These are phyloP conservation scores for Charanyca ferruginea DNA, from an alignment of 2,888 invertebrate species.

Conservation along the genomic window DNA sequence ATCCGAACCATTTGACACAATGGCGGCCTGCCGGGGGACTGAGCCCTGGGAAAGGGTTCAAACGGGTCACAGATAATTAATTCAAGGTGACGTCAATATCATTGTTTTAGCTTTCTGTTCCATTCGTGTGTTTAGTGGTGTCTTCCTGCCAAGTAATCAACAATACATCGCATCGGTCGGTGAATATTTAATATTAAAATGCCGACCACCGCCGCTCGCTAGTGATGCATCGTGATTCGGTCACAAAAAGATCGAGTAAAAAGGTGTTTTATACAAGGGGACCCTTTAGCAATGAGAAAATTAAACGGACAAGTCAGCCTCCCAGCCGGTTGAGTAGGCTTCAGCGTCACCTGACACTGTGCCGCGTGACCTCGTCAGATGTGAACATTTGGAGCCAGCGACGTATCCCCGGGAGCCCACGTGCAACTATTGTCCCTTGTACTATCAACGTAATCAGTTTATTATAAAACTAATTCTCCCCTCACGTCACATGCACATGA, in stretches of 20 bases:
- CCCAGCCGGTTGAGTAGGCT: slow-evolving; percentile 25
- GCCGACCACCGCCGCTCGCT: slow-evolving; percentile 35
- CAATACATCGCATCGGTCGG: slow-evolving; percentile 7
- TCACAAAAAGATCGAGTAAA: slow-evolving; percentile 24
- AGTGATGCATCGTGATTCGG: slow-evolving; percentile 25
- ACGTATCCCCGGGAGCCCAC: slow-evolving; percentile 1
- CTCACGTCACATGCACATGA: slow-evolving; percentile 47
- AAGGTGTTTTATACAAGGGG: slow-evolving; percentile 15
- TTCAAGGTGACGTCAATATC: slow-evolving; percentile 50
- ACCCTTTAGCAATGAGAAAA: slow-evolving; percentile 23
- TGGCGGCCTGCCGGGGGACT: neutral
- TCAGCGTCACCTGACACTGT: neutral
- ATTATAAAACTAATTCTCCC: slow-evolving; percentile 52
- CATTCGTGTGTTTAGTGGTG: slow-evolving; percentile 9
- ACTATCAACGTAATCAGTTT: slow-evolving; percentile 51
- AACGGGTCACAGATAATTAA: slow-evolving; percentile 53
- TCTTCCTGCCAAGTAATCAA: slow-evolving; percentile 42
- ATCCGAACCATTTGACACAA: slow-evolving; percentile 44
- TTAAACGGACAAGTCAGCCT: slow-evolving; percentile 21
- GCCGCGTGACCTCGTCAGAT: neutral
- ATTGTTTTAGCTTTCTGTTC: slow-evolving; percentile 56
- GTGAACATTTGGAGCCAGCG: neutral
- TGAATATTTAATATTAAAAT: slow-evolving; percentile 9
- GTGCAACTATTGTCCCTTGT: slow-evolving; percentile 20
- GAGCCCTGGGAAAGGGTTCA: slow-evolving; percentile 4